phyloP scores from a whole-genome alignment of 2,113 vertebrate genomes.

The Bettongia penicillata region DNA sequence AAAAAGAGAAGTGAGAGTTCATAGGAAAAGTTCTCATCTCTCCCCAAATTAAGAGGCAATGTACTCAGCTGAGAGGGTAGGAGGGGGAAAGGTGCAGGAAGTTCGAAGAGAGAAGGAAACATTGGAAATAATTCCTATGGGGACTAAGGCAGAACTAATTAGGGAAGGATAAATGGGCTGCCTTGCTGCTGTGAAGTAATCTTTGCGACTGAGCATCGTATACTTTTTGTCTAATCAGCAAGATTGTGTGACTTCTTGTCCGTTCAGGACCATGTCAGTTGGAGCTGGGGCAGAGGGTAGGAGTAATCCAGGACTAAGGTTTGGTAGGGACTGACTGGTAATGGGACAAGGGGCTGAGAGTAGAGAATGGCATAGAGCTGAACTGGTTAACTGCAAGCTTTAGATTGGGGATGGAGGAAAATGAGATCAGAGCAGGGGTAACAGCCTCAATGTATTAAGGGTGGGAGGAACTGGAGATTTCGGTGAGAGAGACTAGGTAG shows the following conservation, averaged over 20 bases:
- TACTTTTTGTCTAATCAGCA: not conserved
- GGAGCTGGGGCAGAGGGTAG: not conserved
- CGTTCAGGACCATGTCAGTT: not conserved
- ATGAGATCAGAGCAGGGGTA: not conserved
- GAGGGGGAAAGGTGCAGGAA: not conserved
- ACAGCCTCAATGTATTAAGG: not conserved
- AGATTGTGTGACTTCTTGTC: not conserved
- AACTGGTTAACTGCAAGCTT: not conserved
- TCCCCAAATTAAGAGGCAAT: not conserved
- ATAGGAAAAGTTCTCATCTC: not conserved
- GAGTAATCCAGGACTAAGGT: too few relatives aligned
- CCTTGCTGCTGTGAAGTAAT: not conserved
- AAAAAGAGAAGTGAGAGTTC: not conserved
- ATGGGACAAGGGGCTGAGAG: not conserved
- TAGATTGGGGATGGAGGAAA: not conserved
- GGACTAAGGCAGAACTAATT: not conserved
- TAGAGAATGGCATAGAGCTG: not conserved
- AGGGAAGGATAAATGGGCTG: not conserved
- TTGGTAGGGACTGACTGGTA: not conserved
- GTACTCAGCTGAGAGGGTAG: not conserved
- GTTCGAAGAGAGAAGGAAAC: not conserved
- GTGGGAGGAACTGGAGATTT: not conserved
- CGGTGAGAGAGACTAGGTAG: not conserved
- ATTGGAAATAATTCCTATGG: not conserved
- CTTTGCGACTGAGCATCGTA: not conserved